These are phyloP conservation scores for Morelia viridis DNA, from an alignment of 2,797 vertebrate genomes.

Conservation along the genomic window DNA sequence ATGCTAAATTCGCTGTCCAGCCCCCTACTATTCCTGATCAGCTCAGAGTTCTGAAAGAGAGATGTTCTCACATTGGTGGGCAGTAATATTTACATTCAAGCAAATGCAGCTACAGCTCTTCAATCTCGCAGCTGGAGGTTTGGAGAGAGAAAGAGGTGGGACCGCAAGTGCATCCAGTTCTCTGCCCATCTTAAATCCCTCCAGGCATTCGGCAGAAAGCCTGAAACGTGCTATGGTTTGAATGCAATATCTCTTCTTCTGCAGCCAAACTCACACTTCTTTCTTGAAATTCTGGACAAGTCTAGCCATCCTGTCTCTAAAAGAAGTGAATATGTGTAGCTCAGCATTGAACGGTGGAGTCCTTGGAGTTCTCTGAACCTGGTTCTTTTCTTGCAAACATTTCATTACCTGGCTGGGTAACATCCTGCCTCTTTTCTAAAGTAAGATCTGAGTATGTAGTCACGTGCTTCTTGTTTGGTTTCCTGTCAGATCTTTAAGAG, in stretches of 20 bases:
- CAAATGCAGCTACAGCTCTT: neutral
- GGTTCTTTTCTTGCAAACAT: no score
- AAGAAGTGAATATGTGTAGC: no score
- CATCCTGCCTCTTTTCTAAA: fast-evolving
- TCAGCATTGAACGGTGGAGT: no score
- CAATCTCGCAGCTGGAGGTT: neutral
- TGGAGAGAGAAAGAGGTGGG: neutral
- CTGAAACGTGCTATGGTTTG: neutral
- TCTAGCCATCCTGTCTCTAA: fast-evolving
- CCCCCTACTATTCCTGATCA: no score
- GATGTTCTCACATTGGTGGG: neutral
- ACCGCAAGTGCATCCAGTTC: neutral
- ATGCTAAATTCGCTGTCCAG: neutral
- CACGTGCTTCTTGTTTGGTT: neutral
- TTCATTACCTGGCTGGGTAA: no score
- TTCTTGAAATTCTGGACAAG: neutral
- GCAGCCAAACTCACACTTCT: neutral
- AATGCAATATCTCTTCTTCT: neutral
- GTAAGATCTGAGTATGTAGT: fast-evolving
- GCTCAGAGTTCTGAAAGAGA: neutral
- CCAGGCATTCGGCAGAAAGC: neutral
- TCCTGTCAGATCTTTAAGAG: constrained; percentile 35
- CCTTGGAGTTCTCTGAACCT: no score
- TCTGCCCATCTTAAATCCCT: neutral
- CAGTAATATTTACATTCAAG: neutral